Percentiles rank a stretch among this genome's conserved stretches.
Evolutionary conservation across 2,888 invertebrate species (phyloP).

Genomic region (Tanytarsus gracilentus): DNA sequence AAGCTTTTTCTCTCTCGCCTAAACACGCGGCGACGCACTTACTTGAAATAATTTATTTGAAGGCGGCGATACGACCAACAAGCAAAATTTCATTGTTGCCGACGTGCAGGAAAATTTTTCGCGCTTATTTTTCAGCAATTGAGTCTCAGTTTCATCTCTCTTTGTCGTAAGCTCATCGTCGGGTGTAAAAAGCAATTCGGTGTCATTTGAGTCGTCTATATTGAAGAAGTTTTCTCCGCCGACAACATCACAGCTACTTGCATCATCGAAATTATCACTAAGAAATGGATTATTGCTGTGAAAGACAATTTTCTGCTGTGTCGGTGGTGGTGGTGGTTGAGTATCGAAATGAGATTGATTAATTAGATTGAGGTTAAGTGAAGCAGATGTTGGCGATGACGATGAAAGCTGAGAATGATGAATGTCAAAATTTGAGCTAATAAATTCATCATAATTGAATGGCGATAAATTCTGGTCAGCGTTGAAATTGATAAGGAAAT

Average conservation of each 20-base stretch:
- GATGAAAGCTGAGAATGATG: neutral
- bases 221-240: slow-evolving; percentile 14
- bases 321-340: neutral
- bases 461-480: neutral
- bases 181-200: neutral
- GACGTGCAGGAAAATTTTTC: slow-evolving; percentile 63
- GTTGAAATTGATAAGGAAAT: slow-evolving; percentile 25
- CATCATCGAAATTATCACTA: slow-evolving; percentile 24
- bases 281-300: slow-evolving; percentile 28
- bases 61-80: slow-evolving; percentile 64
- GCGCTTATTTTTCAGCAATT: slow-evolving; percentile 41
- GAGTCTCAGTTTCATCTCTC: neutral
- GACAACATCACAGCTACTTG: slow-evolving; percentile 1
- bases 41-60: slow-evolving; percentile 41
- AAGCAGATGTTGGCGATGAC: slow-evolving; percentile 14
- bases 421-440: slow-evolving; percentile 5
- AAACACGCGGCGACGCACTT: slow-evolving; percentile 31
- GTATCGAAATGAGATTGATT: too few species aligned
- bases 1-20: neutral
- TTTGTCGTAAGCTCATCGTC: neutral
- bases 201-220: slow-evolving; percentile 11
- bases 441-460: slow-evolving; percentile 13
- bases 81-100: slow-evolving; percentile 55
- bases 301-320: neutral
- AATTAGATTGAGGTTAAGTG: slow-evolving; percentile 19